Percentiles rank a stretch among this genome's conserved stretches.
phyloP scores from a whole-genome alignment of 2,888 invertebrate genomes.

The Ecdyonurus torrentis region DNA sequence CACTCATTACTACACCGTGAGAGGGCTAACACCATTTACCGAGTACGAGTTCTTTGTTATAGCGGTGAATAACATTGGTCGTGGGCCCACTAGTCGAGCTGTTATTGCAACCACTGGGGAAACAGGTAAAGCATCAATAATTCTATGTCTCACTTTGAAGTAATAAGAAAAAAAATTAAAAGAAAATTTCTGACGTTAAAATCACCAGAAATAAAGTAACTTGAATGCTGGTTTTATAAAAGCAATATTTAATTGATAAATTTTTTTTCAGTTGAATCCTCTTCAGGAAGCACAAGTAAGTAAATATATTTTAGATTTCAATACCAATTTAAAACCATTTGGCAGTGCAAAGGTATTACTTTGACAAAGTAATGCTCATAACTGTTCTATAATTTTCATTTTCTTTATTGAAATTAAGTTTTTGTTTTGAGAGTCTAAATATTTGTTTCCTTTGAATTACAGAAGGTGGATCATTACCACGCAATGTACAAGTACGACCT shows the following conservation, averaged over 20 bases:
- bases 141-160: too few species aligned
- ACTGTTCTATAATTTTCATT: not conserved
- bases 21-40: constrained; percentile 81
- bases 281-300: constrained; percentile 42
- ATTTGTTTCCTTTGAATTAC: constrained; percentile 19
- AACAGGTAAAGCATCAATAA: too few species aligned
- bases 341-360: not conserved
- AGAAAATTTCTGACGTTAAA: not conserved
- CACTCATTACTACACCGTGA: constrained; percentile 81
- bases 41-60: constrained; percentile 94
- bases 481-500: constrained; percentile 85
- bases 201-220: constrained; percentile 16
- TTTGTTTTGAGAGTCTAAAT: not conserved
- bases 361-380: not conserved
- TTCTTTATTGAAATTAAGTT: not conserved
- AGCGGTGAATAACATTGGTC: constrained; percentile 86
- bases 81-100: constrained; percentile 75
- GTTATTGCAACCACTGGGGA: constrained; percentile 90
- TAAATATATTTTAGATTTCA: constrained; percentile 15
- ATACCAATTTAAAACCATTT: not conserved
- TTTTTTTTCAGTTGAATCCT: constrained; percentile 25
- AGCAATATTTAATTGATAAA: not conserved
- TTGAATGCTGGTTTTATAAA: not conserved
- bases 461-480: constrained; percentile 93
- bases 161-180: too few species aligned